phyloP scores from a whole-genome alignment of 2,888 invertebrate genomes.

The Oxystoma pomonae region DNA sequence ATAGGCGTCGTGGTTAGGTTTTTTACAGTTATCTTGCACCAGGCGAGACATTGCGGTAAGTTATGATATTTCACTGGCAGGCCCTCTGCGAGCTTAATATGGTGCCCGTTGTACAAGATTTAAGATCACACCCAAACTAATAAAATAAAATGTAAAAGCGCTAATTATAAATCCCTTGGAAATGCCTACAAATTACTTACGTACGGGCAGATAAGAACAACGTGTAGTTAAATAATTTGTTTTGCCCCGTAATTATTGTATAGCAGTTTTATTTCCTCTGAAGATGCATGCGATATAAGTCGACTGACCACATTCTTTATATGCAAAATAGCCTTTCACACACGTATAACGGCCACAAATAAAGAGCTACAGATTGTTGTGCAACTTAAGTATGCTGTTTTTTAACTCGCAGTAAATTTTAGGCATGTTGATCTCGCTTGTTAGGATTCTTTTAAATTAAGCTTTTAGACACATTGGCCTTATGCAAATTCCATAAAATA shows the following conservation, averaged over 20 bases:
- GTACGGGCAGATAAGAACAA: neutral
- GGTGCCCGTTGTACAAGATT: neutral
- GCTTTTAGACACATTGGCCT: neutral
- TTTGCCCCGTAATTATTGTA: neutral
- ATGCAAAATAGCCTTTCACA: conserved; percentile 34
- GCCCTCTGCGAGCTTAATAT: neutral
- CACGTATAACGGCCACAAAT: conserved; percentile 12
- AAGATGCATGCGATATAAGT: conserved; percentile 16
- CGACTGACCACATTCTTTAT: conserved; percentile 35
- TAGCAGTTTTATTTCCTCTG: neutral
- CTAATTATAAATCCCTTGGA: neutral
- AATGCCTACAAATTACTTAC: neutral
- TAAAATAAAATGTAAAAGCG: neutral
- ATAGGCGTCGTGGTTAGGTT: no score
- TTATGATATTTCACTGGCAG: no score
- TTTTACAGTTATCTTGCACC: no score
- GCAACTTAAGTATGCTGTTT: neutral
- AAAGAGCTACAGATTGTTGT: neutral
- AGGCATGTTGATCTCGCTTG: neutral
- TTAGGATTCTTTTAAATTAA: neutral
- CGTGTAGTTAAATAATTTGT: neutral
- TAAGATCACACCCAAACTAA: neutral
- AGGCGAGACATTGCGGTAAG: no score
- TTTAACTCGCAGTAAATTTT: neutral
- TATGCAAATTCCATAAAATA: neutral